These are phyloP conservation scores for Telenomus remus DNA, from an alignment of 1,140 invertebrate species.

Conservation along the genomic window DNA sequence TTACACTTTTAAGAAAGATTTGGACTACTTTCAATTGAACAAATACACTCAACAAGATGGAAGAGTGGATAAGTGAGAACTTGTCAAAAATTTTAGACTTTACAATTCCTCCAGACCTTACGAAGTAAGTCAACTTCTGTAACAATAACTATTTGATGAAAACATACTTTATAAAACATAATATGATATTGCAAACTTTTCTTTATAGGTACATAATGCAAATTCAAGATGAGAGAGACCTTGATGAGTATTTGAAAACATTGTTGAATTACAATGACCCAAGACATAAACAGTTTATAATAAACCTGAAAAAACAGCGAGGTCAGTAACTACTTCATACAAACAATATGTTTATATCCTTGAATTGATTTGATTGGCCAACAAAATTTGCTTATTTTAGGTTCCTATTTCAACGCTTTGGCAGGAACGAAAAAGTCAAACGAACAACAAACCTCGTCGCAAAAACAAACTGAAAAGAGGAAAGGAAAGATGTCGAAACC, in stretches of 20 bases:
- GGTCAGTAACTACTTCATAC: constrained; percentile 48
- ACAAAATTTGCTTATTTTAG: neutral
- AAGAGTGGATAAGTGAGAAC: constrained; percentile 77
- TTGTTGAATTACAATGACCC: constrained; percentile 80
- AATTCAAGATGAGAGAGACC: constrained; percentile 80
- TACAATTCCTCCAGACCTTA: constrained; percentile 80
- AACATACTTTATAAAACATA: no score
- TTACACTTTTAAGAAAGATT: no score
- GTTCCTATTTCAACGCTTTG: neutral
- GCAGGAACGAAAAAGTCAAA: neutral
- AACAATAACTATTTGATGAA: no score
- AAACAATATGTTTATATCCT: neutral
- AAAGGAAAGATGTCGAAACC: constrained; percentile 59
- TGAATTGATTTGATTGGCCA: neutral
- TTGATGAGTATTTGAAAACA: constrained; percentile 82
- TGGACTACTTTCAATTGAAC: no score
- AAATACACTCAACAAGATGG: no score
- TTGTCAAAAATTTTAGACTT: constrained; percentile 79
- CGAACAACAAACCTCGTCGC: neutral
- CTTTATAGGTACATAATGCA: constrained; percentile 77
- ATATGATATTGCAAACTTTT: no score
- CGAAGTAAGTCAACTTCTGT: constrained; percentile 78
- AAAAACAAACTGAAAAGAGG: constrained; percentile 54
- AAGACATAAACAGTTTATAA: constrained; percentile 80
- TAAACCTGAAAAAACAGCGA: constrained; percentile 78